A percentile compares a stretch with the other conserved stretches of the same genome.
phyloP scores from a whole-genome alignment of 1,140 invertebrate species.

The Bombyx mori region ASM3026992v2 NC_085117.1:14228001-14228500 shows the following conservation, averaged over 20 bases:
- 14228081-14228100: conserved; percentile 17
- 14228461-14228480: too few relatives aligned
- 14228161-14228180: conserved; percentile 60
- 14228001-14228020: too few relatives aligned
- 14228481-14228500: too few relatives aligned
- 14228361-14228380: background rate
- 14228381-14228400: too few relatives aligned
- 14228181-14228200: conserved; percentile 63
- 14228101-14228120: conserved; percentile 48
- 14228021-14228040: too few relatives aligned
- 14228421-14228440: too few relatives aligned
- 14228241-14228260: conserved; percentile 70
- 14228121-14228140: conserved; percentile 31
- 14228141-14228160: conserved; percentile 53
- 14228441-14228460: too few relatives aligned
- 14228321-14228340: too few relatives aligned
- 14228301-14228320: conserved; percentile 29
- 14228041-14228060: conserved; percentile 15
- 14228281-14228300: conserved; percentile 32
- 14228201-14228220: conserved; percentile 62
- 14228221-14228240: conserved; percentile 70
- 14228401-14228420: too few relatives aligned
- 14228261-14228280: conserved; percentile 62
- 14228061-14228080: conserved; percentile 38
- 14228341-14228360: too few relatives aligned